Base-by-base conservation (phyloP, 1,140 invertebrate genomes). In the Paramacrobiotus metropolitanus region DNA sequence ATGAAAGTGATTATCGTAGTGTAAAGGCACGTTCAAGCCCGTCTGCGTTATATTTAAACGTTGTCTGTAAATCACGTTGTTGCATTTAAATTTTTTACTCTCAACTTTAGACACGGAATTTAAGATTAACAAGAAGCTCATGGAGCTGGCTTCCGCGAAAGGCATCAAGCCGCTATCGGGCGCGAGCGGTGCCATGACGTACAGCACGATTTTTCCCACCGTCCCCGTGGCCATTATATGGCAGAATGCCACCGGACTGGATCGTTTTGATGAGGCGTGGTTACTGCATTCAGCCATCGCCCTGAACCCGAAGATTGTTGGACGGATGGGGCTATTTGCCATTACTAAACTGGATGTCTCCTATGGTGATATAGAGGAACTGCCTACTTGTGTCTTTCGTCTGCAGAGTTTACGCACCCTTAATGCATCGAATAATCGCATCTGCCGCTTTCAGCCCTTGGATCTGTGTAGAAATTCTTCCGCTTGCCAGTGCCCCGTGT, bases 311-410 rank as follows among this genome's bases (percentile, higher is more conserved):
- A 85, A 84, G 67, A 70, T 94, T n/a, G 61, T 67, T 44, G 66
- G 68, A 18, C 79, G 81, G 64, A 74, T 85, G 29, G 82, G 85
- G 0, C 72, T 95, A 1, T 84, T 83, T 65, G 87, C 90, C 0
- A 85, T 98, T 24, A 98, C 93, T 0, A 79, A 90, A 44, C 75
- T 98, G 3, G 93, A 98, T 72, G 78, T 98, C 18, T 94, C 92
- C 1, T 83, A 84, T 66, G 97, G 97, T 73, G 80, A 82, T 48
- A 77, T 98, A 2, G 81, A 80, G 0, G 75, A 79, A 20, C 71
- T 97, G 62, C 93, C 93, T 0, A 70, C 81, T 18, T 79, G 82
- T 61, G 75, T 96, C 28, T 91, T 95, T 70, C 80, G 85, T 66
- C 75, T 96, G 62, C 79, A 80, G 40, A 89, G 85, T 67, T 67